Evolutionary conservation across 2,888 invertebrate genomes (phyloP), one percentile per base, ranked within the genome.

Genomic region (Thymelicus lineola): DNA sequence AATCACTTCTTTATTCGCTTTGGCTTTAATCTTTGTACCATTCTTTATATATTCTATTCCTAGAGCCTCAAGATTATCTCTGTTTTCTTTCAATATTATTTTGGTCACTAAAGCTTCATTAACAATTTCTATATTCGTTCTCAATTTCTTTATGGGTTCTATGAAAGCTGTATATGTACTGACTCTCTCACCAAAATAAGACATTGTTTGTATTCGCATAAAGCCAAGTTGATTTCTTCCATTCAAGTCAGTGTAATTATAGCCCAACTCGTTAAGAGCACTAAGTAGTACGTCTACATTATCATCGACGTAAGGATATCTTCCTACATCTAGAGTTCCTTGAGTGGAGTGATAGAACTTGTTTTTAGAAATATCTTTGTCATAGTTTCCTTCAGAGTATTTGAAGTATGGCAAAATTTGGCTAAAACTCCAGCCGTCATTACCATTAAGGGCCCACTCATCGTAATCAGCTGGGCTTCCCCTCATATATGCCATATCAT

Each of bases 361-460:
- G 73, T 93, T 91, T 76, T 88, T 92, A 20, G 84, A 84, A 71
- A 93, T 90, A 69, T 93, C 93, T 74, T 88, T 91, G 72, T 93
- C 92, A 62, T 91, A 93, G 76, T 93, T 93, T 72, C 92, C 91
- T 82, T 93, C 93, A 1, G 93, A 93, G 73, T 93, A 90, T 76
- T 93, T 93, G 76, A 92, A 93, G 78, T 86, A 93, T 12, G 91
- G 91, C 0, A 93, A 80, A 6, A 93, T 79, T 76, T 91, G 83
- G 6, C 76, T 85, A 74, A 83, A 93, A 67, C 86, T 86, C 93
- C 93, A 93, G 14, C 90, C 93, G 4, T 91, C 87, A 70, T 93
- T 93, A 2, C 92, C 93, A 57, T 80, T 82, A 12, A 89, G 79
- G 6, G 90, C 87, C 93, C 93, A 93, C 74, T 91, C 92, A 38